A percentile compares a stretch with the other conserved stretches of the same genome.
Evolutionary conservation across 2,797 vertebrate species (phyloP).

Genomic region (Salmo trutta): DNA sequence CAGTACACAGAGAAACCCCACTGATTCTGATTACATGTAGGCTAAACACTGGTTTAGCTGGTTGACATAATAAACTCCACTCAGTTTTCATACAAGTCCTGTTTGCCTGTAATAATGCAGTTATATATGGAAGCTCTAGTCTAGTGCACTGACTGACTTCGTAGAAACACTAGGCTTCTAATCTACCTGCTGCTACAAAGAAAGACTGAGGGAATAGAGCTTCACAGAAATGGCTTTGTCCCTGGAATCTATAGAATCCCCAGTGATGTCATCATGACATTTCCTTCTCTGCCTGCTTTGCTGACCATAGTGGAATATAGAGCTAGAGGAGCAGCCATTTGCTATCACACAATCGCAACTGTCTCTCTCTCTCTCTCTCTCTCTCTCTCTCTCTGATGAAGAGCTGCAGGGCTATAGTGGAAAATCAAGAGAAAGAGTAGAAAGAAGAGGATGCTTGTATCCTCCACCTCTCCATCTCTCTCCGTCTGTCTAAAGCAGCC

Average conservation of each 20-base stretch:
- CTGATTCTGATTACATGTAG: neutral
- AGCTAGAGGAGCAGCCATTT: conserved; percentile 2
- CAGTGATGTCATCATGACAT: neutral
- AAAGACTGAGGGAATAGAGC: neutral
- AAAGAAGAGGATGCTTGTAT: neutral
- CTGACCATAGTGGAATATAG: neutral
- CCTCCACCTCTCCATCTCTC: neutral
- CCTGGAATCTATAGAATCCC: neutral
- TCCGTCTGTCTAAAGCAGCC: neutral
- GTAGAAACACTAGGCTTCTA: neutral
- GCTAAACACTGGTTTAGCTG: neutral
- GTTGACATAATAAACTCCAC: neutral
- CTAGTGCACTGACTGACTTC: neutral
- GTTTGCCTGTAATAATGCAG: neutral
- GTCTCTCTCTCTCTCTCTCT: neutral
- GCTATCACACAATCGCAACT: neutral
- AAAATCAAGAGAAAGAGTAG: neutral
- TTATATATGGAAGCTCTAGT: neutral
- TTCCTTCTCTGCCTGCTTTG: neutral
- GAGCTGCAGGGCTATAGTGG: neutral
- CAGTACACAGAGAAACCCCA: neutral
- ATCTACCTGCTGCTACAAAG: neutral
- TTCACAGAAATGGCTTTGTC: neutral
- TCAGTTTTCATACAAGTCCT: too few relatives aligned
- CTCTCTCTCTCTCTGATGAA: neutral